Base-by-base conservation (phyloP, 2,797 vertebrate species). In the Ptychobarbus kaznakovi region DNA sequence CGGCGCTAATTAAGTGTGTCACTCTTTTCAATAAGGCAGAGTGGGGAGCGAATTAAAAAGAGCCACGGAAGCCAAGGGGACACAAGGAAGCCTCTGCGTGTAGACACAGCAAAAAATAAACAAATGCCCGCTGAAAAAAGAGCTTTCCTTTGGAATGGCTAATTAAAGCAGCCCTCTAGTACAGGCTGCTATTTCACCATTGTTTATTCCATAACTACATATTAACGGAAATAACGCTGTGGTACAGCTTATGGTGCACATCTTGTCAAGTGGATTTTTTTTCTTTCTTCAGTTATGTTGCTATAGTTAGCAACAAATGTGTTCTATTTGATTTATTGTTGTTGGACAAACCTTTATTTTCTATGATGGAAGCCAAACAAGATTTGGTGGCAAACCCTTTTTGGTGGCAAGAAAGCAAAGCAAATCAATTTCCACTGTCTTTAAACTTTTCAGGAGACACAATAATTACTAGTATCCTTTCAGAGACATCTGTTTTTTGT, bases 1-100 rank as follows among this genome's bases (percentile, higher is more conserved):
- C 89, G 90, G 90, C 92, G 92, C 95, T 96, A 95, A 95, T 96
- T 96, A 96, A 95, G 92, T 91, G 93, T 94, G 94, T 95, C 95
- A 94, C 94, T 95, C 95, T 95, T 93, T 93, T 94, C 92, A 90
- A 91, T 90, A 91, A 90, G 87, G 82, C 88, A 86, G 89, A 89
- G 87, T 88, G 89, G 84, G 89, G 89, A 90, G 89, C 81, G 86
- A 89, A 91, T 90, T 88, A 89, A 86, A 91, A 87, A 83, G 82
- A 83, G 90, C 83, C 69, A 84, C 78, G 73, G 86, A 86, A 94
- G 92, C 93, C 90, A 92, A 94, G 92, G 94, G 90, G 90, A 94
- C 92, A 92, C 91, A 91, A 93, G 91, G 93, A 94, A 94, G 92
- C 88, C 92, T 90, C 90, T 88, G 87, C 89, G 83, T 91, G 92